These are phyloP conservation scores for Calameuta idolon DNA, from an alignment of 2,888 invertebrate genomes.

Conservation along the genomic window DNA sequence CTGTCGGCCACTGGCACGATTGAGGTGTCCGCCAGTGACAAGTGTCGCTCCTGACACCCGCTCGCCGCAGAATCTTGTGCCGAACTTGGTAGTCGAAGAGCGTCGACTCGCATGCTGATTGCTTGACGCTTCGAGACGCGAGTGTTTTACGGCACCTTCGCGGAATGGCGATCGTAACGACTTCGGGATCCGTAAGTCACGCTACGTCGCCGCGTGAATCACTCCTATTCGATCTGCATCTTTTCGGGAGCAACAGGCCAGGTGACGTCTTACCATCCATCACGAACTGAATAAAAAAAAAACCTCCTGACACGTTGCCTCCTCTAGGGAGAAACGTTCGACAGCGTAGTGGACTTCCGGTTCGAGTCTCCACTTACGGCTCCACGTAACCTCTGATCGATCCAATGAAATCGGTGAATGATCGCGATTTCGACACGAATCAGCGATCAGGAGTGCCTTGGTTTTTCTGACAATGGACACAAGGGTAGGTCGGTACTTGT, in stretches of 20 bases:
- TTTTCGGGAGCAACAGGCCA: not conserved
- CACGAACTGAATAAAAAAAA: not conserved
- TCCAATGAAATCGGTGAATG: not conserved
- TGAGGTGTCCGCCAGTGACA: constrained; percentile 4
- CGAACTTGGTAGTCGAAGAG: constrained; percentile 2
- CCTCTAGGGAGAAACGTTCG: not conserved
- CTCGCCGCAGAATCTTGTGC: not conserved
- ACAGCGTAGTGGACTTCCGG: not conserved
- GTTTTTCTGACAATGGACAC: not conserved
- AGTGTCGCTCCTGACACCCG: constrained; percentile 4
- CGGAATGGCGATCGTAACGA: not conserved
- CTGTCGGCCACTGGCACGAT: constrained; percentile 2
- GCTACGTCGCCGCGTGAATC: not conserved
- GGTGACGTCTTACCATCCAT: not conserved
- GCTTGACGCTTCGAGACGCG: not conserved
- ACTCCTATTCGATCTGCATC: not conserved
- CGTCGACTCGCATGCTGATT: not conserved
- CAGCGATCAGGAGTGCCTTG: not conserved
- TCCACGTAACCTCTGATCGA: not conserved
- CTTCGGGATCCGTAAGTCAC: not conserved
- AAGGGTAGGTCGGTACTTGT: not conserved
- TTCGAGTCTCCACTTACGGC: not conserved
- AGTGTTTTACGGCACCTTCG: not conserved
- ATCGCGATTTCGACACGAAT: not conserved
- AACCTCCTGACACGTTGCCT: not conserved